A percentile compares a stretch with the other conserved stretches of the same genome.
These are phyloP conservation scores for Eupleurogrammus muticus DNA, from an alignment of 2,797 vertebrate species.

Conservation along the genomic window DNA sequence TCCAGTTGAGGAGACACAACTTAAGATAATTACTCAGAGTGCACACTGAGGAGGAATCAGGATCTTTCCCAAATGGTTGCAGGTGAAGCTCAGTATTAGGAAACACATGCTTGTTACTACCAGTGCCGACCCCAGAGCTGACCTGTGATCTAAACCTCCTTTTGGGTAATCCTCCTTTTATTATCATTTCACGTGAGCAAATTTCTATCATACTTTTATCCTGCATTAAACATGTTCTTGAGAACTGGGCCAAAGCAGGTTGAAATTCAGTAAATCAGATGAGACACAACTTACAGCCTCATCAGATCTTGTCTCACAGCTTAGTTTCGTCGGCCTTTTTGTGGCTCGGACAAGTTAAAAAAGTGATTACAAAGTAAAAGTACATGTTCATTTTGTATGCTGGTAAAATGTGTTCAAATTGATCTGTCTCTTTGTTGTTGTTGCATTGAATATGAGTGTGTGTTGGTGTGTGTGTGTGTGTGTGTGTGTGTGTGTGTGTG, in stretches of 20 bases:
- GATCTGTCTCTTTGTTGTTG: not conserved
- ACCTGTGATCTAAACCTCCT: conserved; percentile 6
- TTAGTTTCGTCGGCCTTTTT: not conserved
- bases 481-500: not conserved
- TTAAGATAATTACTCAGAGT: conserved; percentile 4
- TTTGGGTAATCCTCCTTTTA: not conserved
- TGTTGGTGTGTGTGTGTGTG: too few species aligned
- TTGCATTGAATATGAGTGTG: not conserved
- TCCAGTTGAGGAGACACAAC: not conserved
- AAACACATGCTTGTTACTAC: conserved; percentile 8
- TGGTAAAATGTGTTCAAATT: not conserved
- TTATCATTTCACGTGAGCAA: not conserved
- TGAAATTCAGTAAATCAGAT: not conserved
- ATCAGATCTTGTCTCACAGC: not conserved
- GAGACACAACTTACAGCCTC: not conserved
- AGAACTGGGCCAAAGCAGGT: not conserved
- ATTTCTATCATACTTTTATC: not conserved
- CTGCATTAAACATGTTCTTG: not conserved
- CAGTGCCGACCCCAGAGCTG: not conserved
- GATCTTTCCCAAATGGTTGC: conserved; percentile 24
- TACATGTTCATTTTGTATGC: not conserved
- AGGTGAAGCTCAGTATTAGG: conserved; percentile 9
- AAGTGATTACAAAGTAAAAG: not conserved
- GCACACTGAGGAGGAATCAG: not conserved
- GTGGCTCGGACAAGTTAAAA: not conserved